Percentiles rank a stretch among this genome's conserved stretches.
Conservation (phyloP, 2,113 vertebrate species). For the Tonatia bakeri region DNA sequence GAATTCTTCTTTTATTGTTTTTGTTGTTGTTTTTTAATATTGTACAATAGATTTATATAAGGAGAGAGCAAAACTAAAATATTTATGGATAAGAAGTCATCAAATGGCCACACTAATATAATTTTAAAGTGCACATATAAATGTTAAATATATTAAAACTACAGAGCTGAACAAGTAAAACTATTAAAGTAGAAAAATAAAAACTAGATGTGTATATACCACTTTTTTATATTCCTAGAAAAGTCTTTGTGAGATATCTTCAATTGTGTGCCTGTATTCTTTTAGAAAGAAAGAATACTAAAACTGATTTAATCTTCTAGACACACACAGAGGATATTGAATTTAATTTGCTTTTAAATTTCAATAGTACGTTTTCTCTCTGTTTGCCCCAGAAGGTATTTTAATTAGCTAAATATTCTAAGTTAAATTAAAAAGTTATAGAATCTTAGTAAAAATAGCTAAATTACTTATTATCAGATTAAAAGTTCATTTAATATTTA, state of each 20-base stretch:
- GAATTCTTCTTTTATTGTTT: neutral
- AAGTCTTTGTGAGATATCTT: neutral
- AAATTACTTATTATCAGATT: neutral
- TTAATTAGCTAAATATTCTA: neutral
- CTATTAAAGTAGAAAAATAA: neutral
- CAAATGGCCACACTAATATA: neutral
- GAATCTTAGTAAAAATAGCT: conserved; percentile 1
- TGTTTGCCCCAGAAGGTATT: neutral
- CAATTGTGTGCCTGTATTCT: neutral
- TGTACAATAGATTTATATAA: neutral
- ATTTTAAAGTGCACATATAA: neutral
- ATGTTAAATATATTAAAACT: neutral
- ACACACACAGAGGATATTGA: neutral
- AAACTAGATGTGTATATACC: neutral
- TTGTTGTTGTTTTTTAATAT: neutral
- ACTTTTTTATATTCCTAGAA: neutral
- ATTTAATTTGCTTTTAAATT: conserved; percentile 16
- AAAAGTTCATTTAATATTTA: conserved; percentile 19
- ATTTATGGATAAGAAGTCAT: neutral
- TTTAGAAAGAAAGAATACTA: conserved; percentile 6
- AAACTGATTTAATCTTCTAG: conserved; percentile 9
- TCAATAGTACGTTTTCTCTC: neutral
- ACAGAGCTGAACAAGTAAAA: neutral
- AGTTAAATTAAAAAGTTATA: neutral
- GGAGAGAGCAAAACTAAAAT: neutral